A percentile compares a stretch with the other conserved stretches of the same genome.
Evolutionary conservation across 2,888 invertebrate species (phyloP).

Genomic region (Ormyrus pomaceus): DNA sequence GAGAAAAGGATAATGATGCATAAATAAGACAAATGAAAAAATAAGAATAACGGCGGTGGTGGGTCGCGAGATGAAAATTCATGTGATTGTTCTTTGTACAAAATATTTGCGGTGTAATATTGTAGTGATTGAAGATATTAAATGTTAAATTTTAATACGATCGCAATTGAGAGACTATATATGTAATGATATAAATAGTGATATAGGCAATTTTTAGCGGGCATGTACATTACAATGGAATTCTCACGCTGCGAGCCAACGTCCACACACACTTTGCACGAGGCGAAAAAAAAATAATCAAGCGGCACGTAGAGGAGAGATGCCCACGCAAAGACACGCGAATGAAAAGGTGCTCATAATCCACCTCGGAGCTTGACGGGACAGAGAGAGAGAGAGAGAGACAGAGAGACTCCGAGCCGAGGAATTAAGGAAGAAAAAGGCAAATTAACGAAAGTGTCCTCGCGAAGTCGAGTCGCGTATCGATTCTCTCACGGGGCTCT

Average conservation of each 20-base stretch:
- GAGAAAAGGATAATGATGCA: background rate
- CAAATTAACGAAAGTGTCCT: background rate
- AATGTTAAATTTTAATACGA: slow-evolving; percentile 76
- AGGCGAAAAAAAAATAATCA: background rate
- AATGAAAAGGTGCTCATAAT: slow-evolving; percentile 32
- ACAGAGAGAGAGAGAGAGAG: background rate
- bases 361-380: slow-evolving; percentile 33
- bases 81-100: slow-evolving; percentile 83
- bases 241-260: slow-evolving; percentile 52
- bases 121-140: slow-evolving; percentile 76
- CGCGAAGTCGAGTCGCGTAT: slow-evolving; percentile 35
- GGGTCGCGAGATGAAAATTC: slow-evolving; percentile 69
- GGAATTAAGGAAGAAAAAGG: slow-evolving; percentile 19
- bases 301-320: background rate
- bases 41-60: slow-evolving; percentile 57
- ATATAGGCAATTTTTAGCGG: slow-evolving; percentile 75
- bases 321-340: background rate
- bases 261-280: slow-evolving; percentile 47
- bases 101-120: slow-evolving; percentile 77
- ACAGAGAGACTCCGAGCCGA: slow-evolving; percentile 14
- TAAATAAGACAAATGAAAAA: slow-evolving; percentile 33
- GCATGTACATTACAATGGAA: slow-evolving; percentile 74
- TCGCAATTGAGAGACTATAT: slow-evolving; percentile 74
- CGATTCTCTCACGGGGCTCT: slow-evolving; percentile 38
- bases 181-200: slow-evolving; percentile 67